Evolutionary conservation across 2,888 invertebrate species (phyloP), one percentile per base, ranked within the genome.

Genomic region (Cremastobaeus sp.): DNA sequence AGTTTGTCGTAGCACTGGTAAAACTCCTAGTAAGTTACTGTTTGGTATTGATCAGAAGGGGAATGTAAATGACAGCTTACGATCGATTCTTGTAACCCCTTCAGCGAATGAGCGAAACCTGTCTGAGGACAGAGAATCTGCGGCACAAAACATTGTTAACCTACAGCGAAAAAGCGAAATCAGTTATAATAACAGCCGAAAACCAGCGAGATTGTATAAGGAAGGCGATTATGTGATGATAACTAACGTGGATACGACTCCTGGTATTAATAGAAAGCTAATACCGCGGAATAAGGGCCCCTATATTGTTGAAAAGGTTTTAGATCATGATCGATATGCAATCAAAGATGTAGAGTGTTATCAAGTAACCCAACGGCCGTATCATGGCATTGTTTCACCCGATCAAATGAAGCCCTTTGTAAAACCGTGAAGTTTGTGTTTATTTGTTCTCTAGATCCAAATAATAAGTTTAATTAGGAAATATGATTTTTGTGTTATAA

Each of bases 21-120:
- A 80, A 43, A 76, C 80, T 3, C 81, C 81, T 0, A 78, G 79
- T 65, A 76, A 65, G 45, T 55, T 81, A 30, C 59, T 84, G 32
- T 83, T 81, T 47, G n/a, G n/a, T n/a, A n/a, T n/a, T n/a, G n/a
- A n/a, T n/a, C n/a, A n/a, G n/a, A n/a, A n/a, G n/a, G n/a, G n/a
- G n/a, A n/a, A n/a, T n/a, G n/a, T n/a, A n/a, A n/a, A n/a, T n/a
- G n/a, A n/a, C n/a, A n/a, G n/a, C n/a, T n/a, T n/a, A n/a, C n/a
- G n/a, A n/a, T n/a, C n/a, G n/a, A n/a, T n/a, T n/a, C n/a, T n/a
- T n/a, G n/a, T n/a, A n/a, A n/a, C n/a, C n/a, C n/a, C n/a, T n/a
- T n/a, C n/a, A n/a, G n/a, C n/a, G n/a, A n/a, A n/a, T n/a, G n/a
- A n/a, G n/a, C n/a, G n/a, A n/a, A n/a, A n/a, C n/a, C n/a, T n/a